Conservation (phyloP, 2,797 vertebrate genomes). For the Pangasius krempfi region DNA sequence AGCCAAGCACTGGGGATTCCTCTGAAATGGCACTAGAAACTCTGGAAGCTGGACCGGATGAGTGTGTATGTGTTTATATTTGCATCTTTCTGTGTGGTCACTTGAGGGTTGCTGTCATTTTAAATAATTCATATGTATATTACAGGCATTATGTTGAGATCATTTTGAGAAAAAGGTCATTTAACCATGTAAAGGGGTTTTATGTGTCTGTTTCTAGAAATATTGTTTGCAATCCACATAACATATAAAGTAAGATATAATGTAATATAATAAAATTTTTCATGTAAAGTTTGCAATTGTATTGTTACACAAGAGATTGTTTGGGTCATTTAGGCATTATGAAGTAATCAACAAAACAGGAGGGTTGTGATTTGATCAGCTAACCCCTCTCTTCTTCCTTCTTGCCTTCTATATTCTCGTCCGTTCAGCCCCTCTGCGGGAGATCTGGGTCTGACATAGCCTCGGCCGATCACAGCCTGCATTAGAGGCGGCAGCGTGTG, state of each 20-base stretch:
- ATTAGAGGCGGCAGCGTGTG: constrained; percentile 71
- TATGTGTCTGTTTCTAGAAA: constrained; percentile 12
- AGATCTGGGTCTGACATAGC: constrained; percentile 69
- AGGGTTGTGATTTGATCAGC: neutral
- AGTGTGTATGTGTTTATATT: neutral
- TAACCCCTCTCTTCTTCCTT: constrained; percentile 1
- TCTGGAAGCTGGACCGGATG: constrained; percentile 10
- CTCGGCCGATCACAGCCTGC: constrained; percentile 73
- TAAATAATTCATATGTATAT: constrained; percentile 1
- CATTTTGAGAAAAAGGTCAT: neutral
- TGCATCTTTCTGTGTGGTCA: neutral
- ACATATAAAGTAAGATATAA: neutral
- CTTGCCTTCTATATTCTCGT: neutral
- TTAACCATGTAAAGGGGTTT: neutral
- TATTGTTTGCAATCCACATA: neutral
- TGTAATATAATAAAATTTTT: neutral
- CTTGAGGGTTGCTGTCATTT: neutral
- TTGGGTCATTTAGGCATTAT: neutral
- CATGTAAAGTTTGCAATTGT: neutral
- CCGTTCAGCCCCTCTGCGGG: constrained; percentile 57
- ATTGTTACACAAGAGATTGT: neutral
- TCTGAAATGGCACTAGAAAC: constrained; percentile 54
- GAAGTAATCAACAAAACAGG: constrained; percentile 16
- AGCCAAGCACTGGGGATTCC: constrained; percentile 48
- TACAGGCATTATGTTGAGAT: neutral